Evolutionary conservation across 2,888 invertebrate species (phyloP).

Genomic region (Pseudanteris insignis): DNA sequence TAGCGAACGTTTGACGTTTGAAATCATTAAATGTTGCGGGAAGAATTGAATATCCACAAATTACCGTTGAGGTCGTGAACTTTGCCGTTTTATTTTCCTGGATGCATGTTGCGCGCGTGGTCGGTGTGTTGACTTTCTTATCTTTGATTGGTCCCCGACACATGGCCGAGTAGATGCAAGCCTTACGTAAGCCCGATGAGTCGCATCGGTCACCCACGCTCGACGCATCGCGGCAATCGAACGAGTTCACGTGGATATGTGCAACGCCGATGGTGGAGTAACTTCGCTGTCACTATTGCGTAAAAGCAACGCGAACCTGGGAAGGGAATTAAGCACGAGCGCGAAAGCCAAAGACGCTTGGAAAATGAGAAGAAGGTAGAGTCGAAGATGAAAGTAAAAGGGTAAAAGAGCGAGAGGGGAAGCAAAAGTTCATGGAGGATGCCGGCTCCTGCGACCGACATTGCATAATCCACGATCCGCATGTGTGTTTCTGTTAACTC

Average conservation of each 20-base stretch:
- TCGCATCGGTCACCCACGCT: conserved; percentile 40
- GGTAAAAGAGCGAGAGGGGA: conserved; percentile 36
- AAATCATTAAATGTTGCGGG: neutral
- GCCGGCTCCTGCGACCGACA: conserved; percentile 20
- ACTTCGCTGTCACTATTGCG: conserved; percentile 50
- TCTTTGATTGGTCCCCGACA: conserved; percentile 23
- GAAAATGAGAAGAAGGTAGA: conserved; percentile 35
- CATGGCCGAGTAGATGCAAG: conserved; percentile 20
- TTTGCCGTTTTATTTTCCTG: too few relatives aligned
- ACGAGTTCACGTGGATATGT: too few relatives aligned
- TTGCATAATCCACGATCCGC: conserved; percentile 52
- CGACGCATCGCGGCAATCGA: conserved; percentile 37
- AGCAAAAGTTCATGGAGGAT: conserved; percentile 39
- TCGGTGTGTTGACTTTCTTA: conserved; percentile 36
- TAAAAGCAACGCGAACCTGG: conserved; percentile 40
- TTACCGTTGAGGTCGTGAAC: too few relatives aligned
- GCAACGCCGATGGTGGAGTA: conserved; percentile 49
- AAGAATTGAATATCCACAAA: too few relatives aligned
- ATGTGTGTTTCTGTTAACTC: conserved; percentile 41
- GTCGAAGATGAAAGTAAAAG: conserved; percentile 38
- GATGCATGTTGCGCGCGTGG: too few relatives aligned
- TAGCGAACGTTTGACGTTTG: too few relatives aligned
- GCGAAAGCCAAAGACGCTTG: conserved; percentile 29
- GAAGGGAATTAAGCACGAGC: conserved; percentile 39
- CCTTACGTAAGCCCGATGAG: conserved; percentile 33